These are phyloP conservation scores for Ictidomys tridecemlineatus DNA, from an alignment of 2,113 vertebrate genomes.

Conservation along the genomic window DNA sequence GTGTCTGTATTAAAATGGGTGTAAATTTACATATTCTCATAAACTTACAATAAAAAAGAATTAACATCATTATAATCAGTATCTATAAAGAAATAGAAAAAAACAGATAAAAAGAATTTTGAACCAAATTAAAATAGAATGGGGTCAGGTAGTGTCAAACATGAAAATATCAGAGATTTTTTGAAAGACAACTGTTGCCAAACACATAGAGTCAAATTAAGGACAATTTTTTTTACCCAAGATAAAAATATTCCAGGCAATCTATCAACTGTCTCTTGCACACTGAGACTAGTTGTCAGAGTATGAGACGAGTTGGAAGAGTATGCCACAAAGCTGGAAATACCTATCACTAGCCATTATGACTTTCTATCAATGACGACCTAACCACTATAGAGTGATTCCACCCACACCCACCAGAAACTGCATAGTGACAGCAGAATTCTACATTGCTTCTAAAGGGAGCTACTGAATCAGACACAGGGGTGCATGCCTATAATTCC, in stretches of 20 bases:
- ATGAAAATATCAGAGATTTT: slow-evolving; percentile 61
- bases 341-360: neutral
- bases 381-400: neutral
- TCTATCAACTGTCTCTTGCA: neutral
- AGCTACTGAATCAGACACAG: neutral
- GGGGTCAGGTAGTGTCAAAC: slow-evolving; percentile 38
- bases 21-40: neutral
- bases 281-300: neutral
- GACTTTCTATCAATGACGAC: neutral
- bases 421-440: neutral
- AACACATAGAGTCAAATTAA: slow-evolving; percentile 46
- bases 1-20: neutral
- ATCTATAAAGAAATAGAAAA: slow-evolving; percentile 28
- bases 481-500: neutral
- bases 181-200: slow-evolving; percentile 60
- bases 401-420: neutral
- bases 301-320: neutral
- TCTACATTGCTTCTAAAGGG: neutral
- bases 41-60: neutral
- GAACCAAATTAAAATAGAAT: slow-evolving; percentile 63
- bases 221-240: slow-evolving; percentile 28
- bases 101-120: slow-evolving; percentile 1
- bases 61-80: neutral
- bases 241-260: slow-evolving; percentile 69
- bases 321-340: neutral